A percentile compares a stretch with the other conserved stretches of the same genome.
These are phyloP conservation scores for Dione juno DNA, from an alignment of 2,888 invertebrate genomes.

Conservation along the genomic window DNA sequence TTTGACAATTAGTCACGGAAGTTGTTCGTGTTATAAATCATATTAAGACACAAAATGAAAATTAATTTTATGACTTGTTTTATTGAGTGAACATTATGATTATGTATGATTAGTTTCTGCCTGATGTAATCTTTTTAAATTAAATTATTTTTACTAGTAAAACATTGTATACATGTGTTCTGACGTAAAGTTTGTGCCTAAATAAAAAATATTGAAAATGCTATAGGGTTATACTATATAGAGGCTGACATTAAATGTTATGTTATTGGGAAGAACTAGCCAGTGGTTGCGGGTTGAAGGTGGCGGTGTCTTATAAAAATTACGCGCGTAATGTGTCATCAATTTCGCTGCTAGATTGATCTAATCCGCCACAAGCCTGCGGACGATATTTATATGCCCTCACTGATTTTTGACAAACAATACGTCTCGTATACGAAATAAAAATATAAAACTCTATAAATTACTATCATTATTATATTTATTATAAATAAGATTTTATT, in stretches of 20 bases:
- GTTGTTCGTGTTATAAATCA: constrained; percentile 45
- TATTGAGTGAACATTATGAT: constrained; percentile 15
- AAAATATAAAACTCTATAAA: no score
- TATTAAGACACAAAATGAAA: constrained; percentile 36
- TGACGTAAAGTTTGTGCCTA: neutral
- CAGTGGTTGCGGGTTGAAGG: constrained; percentile 58
- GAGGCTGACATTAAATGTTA: neutral
- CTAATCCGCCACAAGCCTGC: constrained; percentile 39
- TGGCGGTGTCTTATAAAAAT: constrained; percentile 56
- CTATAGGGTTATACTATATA: no score
- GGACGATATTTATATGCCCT: constrained; percentile 34
- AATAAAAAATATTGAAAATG: neutral
- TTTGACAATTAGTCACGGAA: constrained; percentile 39
- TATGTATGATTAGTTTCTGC: neutral
- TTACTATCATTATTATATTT: no score
- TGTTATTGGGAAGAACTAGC: neutral
- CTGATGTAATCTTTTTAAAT: neutral
- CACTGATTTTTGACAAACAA: constrained; percentile 35
- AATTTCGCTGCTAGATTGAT: constrained; percentile 57
- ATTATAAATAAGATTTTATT: no score
- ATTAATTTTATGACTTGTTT: constrained; percentile 30
- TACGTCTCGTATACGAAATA: no score
- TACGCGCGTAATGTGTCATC: constrained; percentile 70
- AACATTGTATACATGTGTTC: neutral
- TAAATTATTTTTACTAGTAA: neutral